Conservation (phyloP, 2,113 vertebrate genomes). For the Xiphophorus couchianus region DNA sequence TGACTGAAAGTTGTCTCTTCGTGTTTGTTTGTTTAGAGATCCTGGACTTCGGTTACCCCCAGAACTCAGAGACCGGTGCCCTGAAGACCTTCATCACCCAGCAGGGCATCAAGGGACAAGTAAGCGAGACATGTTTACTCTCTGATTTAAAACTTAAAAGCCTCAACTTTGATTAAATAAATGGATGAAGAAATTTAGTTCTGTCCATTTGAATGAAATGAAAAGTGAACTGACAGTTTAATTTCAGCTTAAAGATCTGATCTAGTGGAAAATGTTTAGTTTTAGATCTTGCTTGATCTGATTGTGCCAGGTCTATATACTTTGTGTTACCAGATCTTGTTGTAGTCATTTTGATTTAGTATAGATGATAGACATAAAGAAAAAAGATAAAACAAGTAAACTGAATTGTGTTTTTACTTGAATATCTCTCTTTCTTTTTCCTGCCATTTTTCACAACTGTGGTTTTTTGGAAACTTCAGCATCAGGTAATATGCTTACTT, state of each 20-base stretch:
- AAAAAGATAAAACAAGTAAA: neutral
- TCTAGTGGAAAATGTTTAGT: neutral
- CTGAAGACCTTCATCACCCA: constrained; percentile 99
- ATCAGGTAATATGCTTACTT: constrained; percentile 70
- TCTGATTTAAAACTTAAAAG: neutral
- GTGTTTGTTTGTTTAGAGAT: constrained; percentile 85
- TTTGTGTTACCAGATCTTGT: neutral
- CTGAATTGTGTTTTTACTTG: no score
- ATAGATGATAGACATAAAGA: neutral
- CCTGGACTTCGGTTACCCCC: constrained; percentile 98
- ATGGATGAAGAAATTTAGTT: neutral
- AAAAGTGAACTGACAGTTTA: no score
- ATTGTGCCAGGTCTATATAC: neutral
- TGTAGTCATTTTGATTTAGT: neutral
- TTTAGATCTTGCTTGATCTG: neutral
- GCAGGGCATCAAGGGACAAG: constrained; percentile 99
- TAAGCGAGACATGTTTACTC: constrained; percentile 50
- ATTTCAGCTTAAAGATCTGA: no score
- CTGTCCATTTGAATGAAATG: neutral
- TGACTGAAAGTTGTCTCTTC: constrained; percentile 19
- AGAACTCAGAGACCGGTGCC: constrained; percentile 98
- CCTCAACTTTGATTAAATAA: neutral
- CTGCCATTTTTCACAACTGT: neutral
- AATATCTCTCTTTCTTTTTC: neutral
- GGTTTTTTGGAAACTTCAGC: constrained; percentile 58